Evolutionary conservation across 1,140 invertebrate species (phyloP), one percentile per base, ranked within the genome.

Genomic region (Pseudomyrmex cubaensis): DNA sequence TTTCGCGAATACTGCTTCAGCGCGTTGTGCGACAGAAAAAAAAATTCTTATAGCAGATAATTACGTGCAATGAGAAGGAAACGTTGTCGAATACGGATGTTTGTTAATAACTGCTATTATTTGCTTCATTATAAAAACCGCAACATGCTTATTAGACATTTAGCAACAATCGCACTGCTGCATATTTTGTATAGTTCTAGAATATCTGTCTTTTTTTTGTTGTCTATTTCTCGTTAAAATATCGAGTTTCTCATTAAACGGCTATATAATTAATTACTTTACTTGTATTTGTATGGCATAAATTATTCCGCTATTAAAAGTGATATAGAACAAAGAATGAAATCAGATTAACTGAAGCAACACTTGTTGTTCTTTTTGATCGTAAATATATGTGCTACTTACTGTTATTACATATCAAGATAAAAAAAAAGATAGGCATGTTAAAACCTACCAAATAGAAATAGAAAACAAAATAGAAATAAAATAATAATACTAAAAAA

Each of bases 41-140:
- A 63, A 86, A 85, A 82, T 85, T 86, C 85, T 86, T 61, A 72
- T 63, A 50, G 56, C 54, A 57, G 59, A 83, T 86, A 86, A 86
- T 86, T 83, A 82, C 48, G 82, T 1, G 25, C 25, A 3, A 59
- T 50, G 67, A 76, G 74, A 66, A 72, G 64, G 35, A 48, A 64
- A 74, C 56, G 12, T 70, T 35, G 85, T 54, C 57, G 69, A 86
- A 83, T 63, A 56, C 44, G 78, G 15, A 63, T 12, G 10, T 84
- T 63, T 63, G 77, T 87, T 88, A 85, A 85, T 20, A 87, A 77
- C 72, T 62, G 73, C 67, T 77, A 83, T 75, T 52, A 52, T 50
- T 25, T 15, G 70, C 82, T 73, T 72, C 64, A 88, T 88, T 78
- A 87, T 66, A 57, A 54, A 17, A 73, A 73, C 83, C 86, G 70